These are phyloP conservation scores for Mayetiola destructor DNA, from an alignment of 2,888 invertebrate genomes.

Conservation along the genomic window DNA sequence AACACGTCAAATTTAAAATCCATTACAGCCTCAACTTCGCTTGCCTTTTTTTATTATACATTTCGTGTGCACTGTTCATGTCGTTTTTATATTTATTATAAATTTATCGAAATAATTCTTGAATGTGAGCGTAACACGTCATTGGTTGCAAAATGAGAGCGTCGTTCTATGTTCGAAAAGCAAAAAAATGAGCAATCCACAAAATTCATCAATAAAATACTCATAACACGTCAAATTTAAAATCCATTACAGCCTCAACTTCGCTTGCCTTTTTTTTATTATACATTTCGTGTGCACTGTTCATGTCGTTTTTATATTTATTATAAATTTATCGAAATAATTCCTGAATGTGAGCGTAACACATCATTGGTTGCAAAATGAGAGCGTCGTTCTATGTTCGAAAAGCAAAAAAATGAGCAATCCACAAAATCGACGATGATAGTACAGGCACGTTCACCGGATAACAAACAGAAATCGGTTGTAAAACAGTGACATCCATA, in stretches of 20 bases:
- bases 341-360: slow-evolving; percentile 8
- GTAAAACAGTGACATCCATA: too few species aligned
- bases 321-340: slow-evolving; percentile 8
- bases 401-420: neutral
- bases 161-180: too few species aligned
- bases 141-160: too few species aligned
- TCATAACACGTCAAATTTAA: slow-evolving; percentile 23
- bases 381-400: too few species aligned
- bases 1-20: slow-evolving; percentile 22
- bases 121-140: slow-evolving; percentile 7
- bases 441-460: slow-evolving; percentile 1
- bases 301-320: neutral
- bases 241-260: slow-evolving; percentile 16
- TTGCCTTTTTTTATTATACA: neutral
- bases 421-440: neutral
- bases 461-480: neutral
- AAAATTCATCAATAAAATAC: slow-evolving; percentile 21
- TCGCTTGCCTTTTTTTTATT: neutral
- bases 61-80: neutral
- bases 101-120: slow-evolving; percentile 11
- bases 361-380: slow-evolving; percentile 3
- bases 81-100: neutral
- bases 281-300: neutral
- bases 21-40: slow-evolving; percentile 15
- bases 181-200: neutral